Conservation (phyloP, 2,888 invertebrate species). For the Rhagium mordax region DNA sequence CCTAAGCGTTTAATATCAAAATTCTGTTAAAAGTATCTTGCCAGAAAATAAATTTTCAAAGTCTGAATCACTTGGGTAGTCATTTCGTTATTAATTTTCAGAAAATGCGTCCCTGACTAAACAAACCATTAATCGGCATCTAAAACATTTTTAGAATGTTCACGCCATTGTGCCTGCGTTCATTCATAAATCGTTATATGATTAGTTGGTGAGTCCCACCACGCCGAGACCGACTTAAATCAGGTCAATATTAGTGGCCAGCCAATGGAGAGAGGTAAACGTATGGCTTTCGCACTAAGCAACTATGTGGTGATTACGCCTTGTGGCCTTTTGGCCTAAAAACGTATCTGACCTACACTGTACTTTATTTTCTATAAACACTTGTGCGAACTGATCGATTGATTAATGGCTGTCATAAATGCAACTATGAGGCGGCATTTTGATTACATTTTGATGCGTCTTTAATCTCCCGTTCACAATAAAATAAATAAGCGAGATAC, state of each 20-base stretch:
- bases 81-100: no score
- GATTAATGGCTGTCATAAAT: not conserved
- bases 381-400: conserved; percentile 21
- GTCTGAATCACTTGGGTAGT: no score
- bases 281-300: conserved; percentile 58
- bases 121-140: no score
- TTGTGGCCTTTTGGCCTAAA: conserved; percentile 67
- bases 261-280: conserved; percentile 50
- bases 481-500: no score
- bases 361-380: conserved; percentile 50
- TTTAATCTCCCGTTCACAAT: not conserved
- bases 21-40: no score
- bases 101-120: no score
- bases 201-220: conserved; percentile 38
- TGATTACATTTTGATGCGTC: not conserved
- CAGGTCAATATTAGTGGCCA: conserved; percentile 58
- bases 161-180: not conserved
- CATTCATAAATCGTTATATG: conserved; percentile 39
- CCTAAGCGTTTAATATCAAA: no score
- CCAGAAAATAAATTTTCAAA: no score
- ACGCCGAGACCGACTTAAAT: conserved; percentile 55
- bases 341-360: conserved; percentile 62
- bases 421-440: not conserved
- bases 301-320: conserved; percentile 50
- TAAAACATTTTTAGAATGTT: not conserved